Evolutionary conservation across 2,888 invertebrate species (phyloP).

Genomic region (Dryadula phaetusa): DNA sequence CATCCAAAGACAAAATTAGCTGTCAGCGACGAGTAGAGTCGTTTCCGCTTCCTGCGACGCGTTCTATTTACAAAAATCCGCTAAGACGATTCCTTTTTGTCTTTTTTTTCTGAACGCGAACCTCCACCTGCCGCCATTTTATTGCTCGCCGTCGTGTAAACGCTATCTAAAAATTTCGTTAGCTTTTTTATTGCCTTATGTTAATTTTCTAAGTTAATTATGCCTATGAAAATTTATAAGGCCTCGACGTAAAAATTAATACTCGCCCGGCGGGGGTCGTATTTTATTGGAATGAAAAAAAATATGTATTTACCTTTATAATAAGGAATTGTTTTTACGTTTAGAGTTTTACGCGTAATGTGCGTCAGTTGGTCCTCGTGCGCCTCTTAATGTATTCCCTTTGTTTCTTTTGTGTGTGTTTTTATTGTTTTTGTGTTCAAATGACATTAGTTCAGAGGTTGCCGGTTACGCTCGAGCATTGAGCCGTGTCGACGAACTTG

Average conservation of each 20-base stretch:
- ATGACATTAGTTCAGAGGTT: constrained; percentile 71
- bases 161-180: constrained; percentile 81
- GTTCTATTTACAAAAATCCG: constrained; percentile 81
- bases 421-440: constrained; percentile 64
- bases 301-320: constrained; percentile 51
- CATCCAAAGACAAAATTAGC: constrained; percentile 79
- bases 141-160: constrained; percentile 71
- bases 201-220: constrained; percentile 84
- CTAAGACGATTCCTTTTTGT: constrained; percentile 54
- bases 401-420: constrained; percentile 65
- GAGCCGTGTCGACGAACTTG: constrained; percentile 48
- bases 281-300: constrained; percentile 64
- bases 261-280: constrained; percentile 69
- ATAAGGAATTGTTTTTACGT: constrained; percentile 71
- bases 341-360: constrained; percentile 65
- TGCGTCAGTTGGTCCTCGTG: constrained; percentile 75
- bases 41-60: constrained; percentile 79
- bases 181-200: constrained; percentile 80
- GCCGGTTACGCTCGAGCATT: constrained; percentile 47
- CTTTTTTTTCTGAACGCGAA: constrained; percentile 50
- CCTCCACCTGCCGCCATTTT: constrained; percentile 74
- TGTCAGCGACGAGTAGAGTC: constrained; percentile 76
- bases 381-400: constrained; percentile 74
- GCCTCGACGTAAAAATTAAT: constrained; percentile 74
- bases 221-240: constrained; percentile 83